Base-by-base conservation (phyloP, 64 coral and sea anemone species). In the Stichodactyla helianthus region DNA sequence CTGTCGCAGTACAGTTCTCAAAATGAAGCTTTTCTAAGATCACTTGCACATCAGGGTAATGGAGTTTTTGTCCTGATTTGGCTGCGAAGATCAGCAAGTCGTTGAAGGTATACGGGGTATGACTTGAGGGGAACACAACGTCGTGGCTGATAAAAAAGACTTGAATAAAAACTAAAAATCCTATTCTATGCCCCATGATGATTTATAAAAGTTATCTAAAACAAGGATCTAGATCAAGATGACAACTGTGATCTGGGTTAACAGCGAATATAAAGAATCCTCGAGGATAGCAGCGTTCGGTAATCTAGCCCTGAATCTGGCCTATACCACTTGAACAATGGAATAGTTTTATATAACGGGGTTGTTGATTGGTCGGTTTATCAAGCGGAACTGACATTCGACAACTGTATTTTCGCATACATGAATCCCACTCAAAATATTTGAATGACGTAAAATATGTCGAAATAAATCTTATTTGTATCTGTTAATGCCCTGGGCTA, bases 11-110 rank as follows among this genome's bases (percentile, higher is more conserved):
- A 31, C 83, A 84, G 53, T 84, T 31, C 53, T 84, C 83, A 18
- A 84, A 84, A 25, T 31, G 59, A 84, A 84, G 83, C 54, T 84
- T 84, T 84, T 22, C 2, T 17, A 84, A 59, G 9, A 84, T 55
- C 16, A 20, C 15, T 81, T 81, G 78, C 14, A 81, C 12, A 81
- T 81, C 78, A 8, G 17, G 2, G 25, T 54, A 81, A 17, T 3
- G 17, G 7, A 81, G 35, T 18, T 1, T 81, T 51, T 81, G 35
- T 5, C 50, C 6, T 51, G 14, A 6, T 54, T 81, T 81, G 50
- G 78, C 78, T 22, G 54, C 52, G 50, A 52, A 81, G 13, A 51
- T 50, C 27, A 81, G 26, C 20, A 81, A 22, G n/a, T 81, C 78
- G 51, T 52, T 81, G 78, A 54, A 81, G 9, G 35, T 81, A 50